Percentiles rank a stretch among this genome's conserved stretches.
Conservation (phyloP, 1,140 invertebrate genomes). For the Bombus breviceps region DNA sequence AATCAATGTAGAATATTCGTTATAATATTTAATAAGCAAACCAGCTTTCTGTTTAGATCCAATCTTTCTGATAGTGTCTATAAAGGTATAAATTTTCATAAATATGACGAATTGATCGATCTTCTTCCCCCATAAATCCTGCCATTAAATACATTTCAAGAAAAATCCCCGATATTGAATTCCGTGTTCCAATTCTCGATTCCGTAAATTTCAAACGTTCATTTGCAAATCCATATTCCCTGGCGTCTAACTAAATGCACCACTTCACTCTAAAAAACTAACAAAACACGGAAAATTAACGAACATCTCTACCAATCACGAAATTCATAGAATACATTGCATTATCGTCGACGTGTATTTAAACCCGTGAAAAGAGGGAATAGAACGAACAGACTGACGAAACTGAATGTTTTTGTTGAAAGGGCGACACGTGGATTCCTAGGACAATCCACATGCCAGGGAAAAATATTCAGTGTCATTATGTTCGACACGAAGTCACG, state of each 20-base stretch:
- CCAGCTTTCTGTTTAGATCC: neutral
- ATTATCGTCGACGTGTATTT: neutral
- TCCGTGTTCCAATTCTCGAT: neutral
- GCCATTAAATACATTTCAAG: neutral
- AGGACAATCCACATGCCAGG: slow-evolving; percentile 13
- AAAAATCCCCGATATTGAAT: neutral
- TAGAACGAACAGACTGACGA: neutral
- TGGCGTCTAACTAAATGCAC: neutral
- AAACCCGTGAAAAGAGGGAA: neutral
- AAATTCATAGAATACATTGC: neutral
- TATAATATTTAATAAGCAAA: too few relatives aligned
- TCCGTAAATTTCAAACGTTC: neutral
- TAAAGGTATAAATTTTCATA: neutral
- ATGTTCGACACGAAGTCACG: slow-evolving; percentile 4
- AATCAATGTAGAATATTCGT: neutral
- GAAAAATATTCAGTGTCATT: slow-evolving; percentile 26
- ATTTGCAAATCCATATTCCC: neutral
- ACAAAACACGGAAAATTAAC: neutral
- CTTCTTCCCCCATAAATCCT: neutral
- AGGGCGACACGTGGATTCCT: neutral
- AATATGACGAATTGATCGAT: neutral
- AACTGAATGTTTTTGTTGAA: slow-evolving; percentile 1
- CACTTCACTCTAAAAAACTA: neutral
- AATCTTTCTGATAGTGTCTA: neutral
- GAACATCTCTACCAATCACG: neutral